phyloP scores from a whole-genome alignment of 2,797 vertebrate genomes.

The Rhabdomys pumilio region DNA sequence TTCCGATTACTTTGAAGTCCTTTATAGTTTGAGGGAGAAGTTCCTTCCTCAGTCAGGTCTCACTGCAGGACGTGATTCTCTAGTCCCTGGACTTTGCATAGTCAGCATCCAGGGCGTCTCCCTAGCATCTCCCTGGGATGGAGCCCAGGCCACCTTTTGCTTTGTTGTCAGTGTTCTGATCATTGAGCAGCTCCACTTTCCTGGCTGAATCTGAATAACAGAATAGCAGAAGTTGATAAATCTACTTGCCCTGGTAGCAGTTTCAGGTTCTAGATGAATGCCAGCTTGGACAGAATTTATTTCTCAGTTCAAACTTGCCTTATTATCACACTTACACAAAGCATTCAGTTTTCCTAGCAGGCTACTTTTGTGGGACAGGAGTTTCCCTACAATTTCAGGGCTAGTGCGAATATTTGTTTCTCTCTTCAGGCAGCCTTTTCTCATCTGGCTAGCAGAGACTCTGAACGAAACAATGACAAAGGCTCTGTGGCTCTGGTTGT shows the following conservation, averaged over 20 bases:
- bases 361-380: not conserved
- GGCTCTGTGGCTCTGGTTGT: not conserved
- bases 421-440: not conserved
- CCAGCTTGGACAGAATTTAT: not conserved
- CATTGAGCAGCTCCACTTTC: not conserved
- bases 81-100: not conserved
- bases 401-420: not conserved
- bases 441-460: not conserved
- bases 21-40: not conserved
- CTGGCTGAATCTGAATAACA: not conserved
- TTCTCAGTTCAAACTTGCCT: not conserved
- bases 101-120: not conserved
- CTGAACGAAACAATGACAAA: not conserved
- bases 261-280: not conserved
- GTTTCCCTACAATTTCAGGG: no score
- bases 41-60: not conserved
- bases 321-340: not conserved
- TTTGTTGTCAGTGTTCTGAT: not conserved
- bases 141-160: fast-evolving
- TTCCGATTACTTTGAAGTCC: not conserved
- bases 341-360: not conserved
- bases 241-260: not conserved
- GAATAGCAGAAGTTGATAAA: not conserved
- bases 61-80: not conserved
- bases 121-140: no score